phyloP scores from a whole-genome alignment of 2,113 vertebrate genomes.

The Typhlomys cinereus region DNA sequence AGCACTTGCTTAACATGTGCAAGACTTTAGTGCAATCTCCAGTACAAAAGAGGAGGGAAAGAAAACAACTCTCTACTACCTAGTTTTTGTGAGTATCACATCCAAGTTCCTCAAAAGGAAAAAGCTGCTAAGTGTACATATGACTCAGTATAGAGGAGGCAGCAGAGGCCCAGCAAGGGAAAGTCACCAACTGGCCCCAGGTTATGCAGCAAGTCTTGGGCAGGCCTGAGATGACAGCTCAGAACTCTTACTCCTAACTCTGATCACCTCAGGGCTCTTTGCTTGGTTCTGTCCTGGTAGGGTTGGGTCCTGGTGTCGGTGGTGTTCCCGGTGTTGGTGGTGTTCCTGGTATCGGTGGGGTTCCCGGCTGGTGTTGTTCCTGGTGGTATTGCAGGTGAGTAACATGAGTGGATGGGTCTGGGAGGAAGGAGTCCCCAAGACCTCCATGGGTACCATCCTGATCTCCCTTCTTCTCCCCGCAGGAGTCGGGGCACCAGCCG shows the following conservation, averaged over 20 bases:
- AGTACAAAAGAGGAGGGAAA: not conserved
- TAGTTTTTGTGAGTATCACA: not conserved
- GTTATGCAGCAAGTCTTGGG: not conserved
- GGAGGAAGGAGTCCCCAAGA: not conserved
- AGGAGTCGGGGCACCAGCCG: slow-evolving; percentile 62
- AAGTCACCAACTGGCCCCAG: not conserved
- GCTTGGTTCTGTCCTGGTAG: slow-evolving; percentile 36
- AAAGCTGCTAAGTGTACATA: not conserved
- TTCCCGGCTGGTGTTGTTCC: not conserved
- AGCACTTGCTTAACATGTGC: not conserved
- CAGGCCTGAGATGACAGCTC: not conserved
- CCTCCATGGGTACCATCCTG: not conserved
- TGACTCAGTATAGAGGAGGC: not conserved
- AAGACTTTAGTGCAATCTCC: not conserved
- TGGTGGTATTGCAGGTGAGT: not conserved
- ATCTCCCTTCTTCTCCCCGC: not conserved
- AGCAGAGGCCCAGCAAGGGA: not conserved
- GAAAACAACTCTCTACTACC: no score
- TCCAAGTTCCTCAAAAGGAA: not conserved
- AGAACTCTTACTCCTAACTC: not conserved
- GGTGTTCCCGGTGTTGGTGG: fast-evolving
- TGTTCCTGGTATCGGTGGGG: fast-evolving
- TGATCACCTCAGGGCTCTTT: not conserved
- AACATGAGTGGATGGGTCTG: not conserved
- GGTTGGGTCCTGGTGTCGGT: not conserved